A percentile compares a stretch with the other conserved stretches of the same genome.
Evolutionary conservation across 23 tunicate genomes (phyloP).

Genomic region (Halocynthia aurantium): DNA sequence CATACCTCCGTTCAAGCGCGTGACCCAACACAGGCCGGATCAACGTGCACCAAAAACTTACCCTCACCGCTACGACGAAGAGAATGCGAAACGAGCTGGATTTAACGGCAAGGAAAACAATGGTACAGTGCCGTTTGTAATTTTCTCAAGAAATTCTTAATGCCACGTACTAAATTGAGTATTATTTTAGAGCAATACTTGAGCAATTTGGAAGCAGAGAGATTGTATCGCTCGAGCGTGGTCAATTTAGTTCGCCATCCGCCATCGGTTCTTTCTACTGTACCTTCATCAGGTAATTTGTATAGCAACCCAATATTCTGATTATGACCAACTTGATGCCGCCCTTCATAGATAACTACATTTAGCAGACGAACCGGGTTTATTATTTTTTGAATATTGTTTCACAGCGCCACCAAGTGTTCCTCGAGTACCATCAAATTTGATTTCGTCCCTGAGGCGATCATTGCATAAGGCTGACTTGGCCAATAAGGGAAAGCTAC

Average conservation of each 20-base stretch:
- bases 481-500: constrained; percentile 51
- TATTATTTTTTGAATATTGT: neutral
- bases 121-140: too few relatives aligned
- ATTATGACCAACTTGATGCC: too few relatives aligned
- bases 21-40: constrained; percentile 31
- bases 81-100: constrained; percentile 17
- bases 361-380: too few relatives aligned
- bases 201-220: constrained; percentile 7
- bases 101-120: constrained; percentile 2
- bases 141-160: too few relatives aligned
- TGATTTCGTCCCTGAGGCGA: constrained; percentile 53
- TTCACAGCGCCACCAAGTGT: constrained; percentile 15
- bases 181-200: neutral
- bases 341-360: too few relatives aligned
- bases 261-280: constrained; percentile 34
- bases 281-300: constrained; percentile 7
- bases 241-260: constrained; percentile 53
- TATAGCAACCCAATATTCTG: neutral
- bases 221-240: constrained; percentile 43
- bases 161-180: neutral
- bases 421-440: constrained; percentile 36
- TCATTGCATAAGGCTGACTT: constrained; percentile 53
- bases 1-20: constrained; percentile 71
- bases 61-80: constrained; percentile 26
- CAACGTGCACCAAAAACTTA: constrained; percentile 11